These are phyloP conservation scores for Heterodera schachtii DNA, from an alignment of 1,140 invertebrate species.

Conservation along the genomic window DNA sequence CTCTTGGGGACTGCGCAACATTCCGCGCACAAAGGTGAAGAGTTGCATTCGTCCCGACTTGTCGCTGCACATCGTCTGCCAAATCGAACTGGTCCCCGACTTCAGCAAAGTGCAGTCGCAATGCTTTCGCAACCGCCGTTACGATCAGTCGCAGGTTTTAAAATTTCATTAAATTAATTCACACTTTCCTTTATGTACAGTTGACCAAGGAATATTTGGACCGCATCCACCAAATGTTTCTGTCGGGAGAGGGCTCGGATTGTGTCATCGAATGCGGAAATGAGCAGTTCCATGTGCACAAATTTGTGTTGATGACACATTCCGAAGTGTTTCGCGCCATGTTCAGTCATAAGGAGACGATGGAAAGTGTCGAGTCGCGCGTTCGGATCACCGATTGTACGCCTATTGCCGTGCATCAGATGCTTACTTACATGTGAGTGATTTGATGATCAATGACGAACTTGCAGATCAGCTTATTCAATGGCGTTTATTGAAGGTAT, in stretches of 20 bases:
- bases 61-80: slow-evolving; percentile 57
- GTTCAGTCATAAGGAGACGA: slow-evolving; percentile 56
- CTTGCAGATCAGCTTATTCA: slow-evolving; percentile 20
- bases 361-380: slow-evolving; percentile 47
- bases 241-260: slow-evolving; percentile 52
- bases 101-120: slow-evolving; percentile 53
- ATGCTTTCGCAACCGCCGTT: slow-evolving; percentile 25
- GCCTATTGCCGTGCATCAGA: slow-evolving; percentile 51
- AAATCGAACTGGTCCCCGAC: slow-evolving; percentile 63
- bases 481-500: slow-evolving; percentile 28
- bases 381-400: slow-evolving; percentile 52
- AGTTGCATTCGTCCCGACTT: slow-evolving; percentile 58
- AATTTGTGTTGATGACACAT: slow-evolving; percentile 61
- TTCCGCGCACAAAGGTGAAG: slow-evolving; percentile 59
- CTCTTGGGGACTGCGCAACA: slow-evolving; percentile 64
- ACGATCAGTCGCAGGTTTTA: slow-evolving; percentile 40
- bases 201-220: slow-evolving; percentile 49
- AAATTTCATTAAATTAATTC: background rate
- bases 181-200: slow-evolving; percentile 37
- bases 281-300: slow-evolving; percentile 53
- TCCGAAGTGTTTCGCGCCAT: slow-evolving; percentile 64
- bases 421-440: slow-evolving; percentile 61
- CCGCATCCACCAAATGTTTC: slow-evolving; percentile 43
- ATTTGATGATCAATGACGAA: background rate
- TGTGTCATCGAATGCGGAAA: slow-evolving; percentile 51